Evolutionary conservation across 2,888 invertebrate genomes (phyloP).

Genomic region (Clanis bilineata): DNA sequence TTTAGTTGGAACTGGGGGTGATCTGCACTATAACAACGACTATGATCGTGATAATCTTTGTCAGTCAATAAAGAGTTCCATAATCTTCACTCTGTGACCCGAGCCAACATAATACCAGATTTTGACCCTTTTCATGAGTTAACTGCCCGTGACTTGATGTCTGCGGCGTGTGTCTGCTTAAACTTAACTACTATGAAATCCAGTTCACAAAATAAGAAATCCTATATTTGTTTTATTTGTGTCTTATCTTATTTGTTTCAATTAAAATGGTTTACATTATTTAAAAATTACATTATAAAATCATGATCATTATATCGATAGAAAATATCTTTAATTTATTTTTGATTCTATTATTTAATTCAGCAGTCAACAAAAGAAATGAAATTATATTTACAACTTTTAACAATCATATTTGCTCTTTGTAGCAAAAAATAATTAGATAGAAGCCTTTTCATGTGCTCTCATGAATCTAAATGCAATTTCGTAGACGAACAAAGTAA

Average conservation of each 20-base stretch:
- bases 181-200: slow-evolving; percentile 26
- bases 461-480: slow-evolving; percentile 48
- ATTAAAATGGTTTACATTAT: background rate
- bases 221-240: background rate
- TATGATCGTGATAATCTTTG: slow-evolving; percentile 26
- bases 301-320: too few species aligned
- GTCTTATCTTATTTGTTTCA: background rate
- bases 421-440: slow-evolving; percentile 17
- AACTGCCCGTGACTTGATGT: slow-evolving; percentile 41
- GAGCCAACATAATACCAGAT: slow-evolving; percentile 33
- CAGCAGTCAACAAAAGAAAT: background rate
- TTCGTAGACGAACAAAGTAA: slow-evolving; percentile 47
- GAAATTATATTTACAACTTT: background rate
- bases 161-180: slow-evolving; percentile 37
- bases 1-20: too few species aligned
- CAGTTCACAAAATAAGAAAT: slow-evolving; percentile 5
- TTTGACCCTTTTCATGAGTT: slow-evolving; percentile 39
- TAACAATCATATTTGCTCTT: background rate
- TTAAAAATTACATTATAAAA: background rate
- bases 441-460: slow-evolving; percentile 33
- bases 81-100: slow-evolving; percentile 30
- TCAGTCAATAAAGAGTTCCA: slow-evolving; percentile 32
- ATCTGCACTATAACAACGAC: background rate
- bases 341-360: background rate
- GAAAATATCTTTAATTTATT: too few species aligned